phyloP scores from a whole-genome alignment of 1,140 invertebrate species.

The Drosophila virilis region DNA sequence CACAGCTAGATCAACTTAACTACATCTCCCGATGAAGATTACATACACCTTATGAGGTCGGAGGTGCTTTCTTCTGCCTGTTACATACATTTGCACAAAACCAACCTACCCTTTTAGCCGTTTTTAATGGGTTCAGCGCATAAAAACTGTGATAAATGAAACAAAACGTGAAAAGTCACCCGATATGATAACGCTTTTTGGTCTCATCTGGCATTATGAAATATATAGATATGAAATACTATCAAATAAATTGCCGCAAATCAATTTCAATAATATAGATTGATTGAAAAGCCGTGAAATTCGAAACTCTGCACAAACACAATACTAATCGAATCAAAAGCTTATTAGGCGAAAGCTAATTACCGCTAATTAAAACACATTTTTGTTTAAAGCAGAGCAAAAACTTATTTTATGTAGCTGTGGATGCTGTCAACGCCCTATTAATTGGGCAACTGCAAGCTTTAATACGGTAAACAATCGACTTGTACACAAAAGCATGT shows the following conservation, averaged over 20 bases:
- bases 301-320: neutral
- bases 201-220: conserved; percentile 8
- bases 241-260: conserved; percentile 11
- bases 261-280: neutral
- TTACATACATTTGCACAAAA: too few species aligned
- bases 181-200: conserved; percentile 29
- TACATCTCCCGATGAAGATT: too few species aligned
- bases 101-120: too few species aligned
- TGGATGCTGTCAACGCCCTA: conserved; percentile 1
- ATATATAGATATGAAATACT: conserved; percentile 13
- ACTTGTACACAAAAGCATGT: too few species aligned
- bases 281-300: conserved; percentile 5
- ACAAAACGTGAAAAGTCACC: conserved; percentile 31
- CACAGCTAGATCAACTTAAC: too few species aligned
- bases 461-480: too few species aligned
- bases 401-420: conserved; percentile 1
- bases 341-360: conserved; percentile 38
- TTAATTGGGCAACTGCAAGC: neutral
- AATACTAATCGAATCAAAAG: conserved; percentile 19
- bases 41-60: too few species aligned
- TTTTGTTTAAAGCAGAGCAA: conserved; percentile 14
- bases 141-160: conserved; percentile 59
- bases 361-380: conserved; percentile 33
- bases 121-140: too few species aligned
- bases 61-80: too few species aligned